phyloP scores from a whole-genome alignment of 2,797 vertebrate species.

The Chaetophractus vellerosus region DNA sequence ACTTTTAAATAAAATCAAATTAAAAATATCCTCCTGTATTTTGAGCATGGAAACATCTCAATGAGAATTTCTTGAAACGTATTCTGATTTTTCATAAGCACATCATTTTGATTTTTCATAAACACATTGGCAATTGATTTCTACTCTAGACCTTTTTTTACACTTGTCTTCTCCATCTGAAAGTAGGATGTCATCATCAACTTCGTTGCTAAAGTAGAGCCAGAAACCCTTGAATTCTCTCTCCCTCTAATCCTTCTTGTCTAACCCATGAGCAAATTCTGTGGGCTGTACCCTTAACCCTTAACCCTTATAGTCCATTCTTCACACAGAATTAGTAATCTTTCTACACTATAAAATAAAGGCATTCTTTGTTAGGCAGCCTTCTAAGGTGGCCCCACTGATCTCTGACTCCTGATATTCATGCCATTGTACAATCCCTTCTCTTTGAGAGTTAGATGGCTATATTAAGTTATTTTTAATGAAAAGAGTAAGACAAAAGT shows the following conservation, averaged over 20 bases:
- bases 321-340: neutral
- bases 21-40: neutral
- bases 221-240: neutral
- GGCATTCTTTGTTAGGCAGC: neutral
- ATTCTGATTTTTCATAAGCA: constrained; percentile 29
- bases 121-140: neutral
- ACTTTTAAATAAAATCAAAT: neutral
- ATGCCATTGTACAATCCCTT: neutral
- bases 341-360: neutral
- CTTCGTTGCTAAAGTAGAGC: neutral
- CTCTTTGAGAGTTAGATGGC: neutral
- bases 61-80: neutral
- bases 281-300: neutral
- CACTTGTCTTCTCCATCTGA: neutral
- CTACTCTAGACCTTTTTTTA: neutral
- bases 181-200: neutral
- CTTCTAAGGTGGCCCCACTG: neutral
- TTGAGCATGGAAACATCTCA: neutral
- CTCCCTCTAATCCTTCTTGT: neutral
- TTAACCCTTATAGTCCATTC: neutral
- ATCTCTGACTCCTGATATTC: neutral
- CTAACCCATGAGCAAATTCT: neutral
- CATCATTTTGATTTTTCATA: constrained; percentile 34
- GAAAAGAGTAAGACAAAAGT: neutral
- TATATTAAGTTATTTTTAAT: neutral